Conservation (phyloP, 2,113 vertebrate species). For the Aramus guarauna region DNA sequence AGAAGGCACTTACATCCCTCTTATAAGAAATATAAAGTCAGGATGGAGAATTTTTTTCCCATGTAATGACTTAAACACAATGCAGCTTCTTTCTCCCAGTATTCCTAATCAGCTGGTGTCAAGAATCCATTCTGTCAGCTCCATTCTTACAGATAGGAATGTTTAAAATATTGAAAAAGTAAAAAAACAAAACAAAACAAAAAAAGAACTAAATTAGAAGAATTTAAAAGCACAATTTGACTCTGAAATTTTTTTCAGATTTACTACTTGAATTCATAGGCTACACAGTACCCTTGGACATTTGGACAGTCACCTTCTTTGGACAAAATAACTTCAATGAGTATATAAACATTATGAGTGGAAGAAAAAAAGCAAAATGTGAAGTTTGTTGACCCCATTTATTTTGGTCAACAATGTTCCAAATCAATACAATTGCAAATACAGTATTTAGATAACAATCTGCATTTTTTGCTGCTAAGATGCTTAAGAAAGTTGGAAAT, state of each 20-base stretch:
- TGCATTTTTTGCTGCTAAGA: background rate
- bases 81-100: background rate
- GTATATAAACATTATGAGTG: background rate
- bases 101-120: background rate
- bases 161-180: background rate
- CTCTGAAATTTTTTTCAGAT: background rate
- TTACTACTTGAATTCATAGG: background rate
- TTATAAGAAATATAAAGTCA: background rate
- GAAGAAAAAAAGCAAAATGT: background rate
- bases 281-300: background rate
- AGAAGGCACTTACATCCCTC: background rate
- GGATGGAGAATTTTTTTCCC: background rate
- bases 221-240: background rate
- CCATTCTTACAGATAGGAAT: background rate
- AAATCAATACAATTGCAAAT: background rate
- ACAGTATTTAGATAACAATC: background rate
- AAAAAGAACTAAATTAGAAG: background rate
- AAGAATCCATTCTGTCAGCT: background rate
- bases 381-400: background rate
- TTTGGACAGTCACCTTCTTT: background rate
- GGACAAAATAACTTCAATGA: background rate
- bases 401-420: background rate
- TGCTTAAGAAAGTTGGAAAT: background rate
- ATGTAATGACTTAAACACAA: background rate
- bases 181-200: background rate